phyloP scores from a whole-genome alignment of 2,888 invertebrate genomes.

The Encarsia formosa region DNA sequence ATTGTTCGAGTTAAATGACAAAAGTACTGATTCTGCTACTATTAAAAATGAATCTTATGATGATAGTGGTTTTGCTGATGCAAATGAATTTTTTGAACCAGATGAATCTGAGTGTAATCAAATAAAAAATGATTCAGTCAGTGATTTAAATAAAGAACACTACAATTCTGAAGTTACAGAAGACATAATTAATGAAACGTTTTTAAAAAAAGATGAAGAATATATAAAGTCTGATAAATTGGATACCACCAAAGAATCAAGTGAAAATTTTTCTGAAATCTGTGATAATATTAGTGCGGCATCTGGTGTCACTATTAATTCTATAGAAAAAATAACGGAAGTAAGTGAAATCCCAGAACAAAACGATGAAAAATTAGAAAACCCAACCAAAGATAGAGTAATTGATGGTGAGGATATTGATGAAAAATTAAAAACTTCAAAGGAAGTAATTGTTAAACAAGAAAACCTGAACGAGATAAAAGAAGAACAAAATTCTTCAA shows the following conservation, averaged over 20 bases:
- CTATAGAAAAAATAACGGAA: neutral
- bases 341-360: conserved; percentile 6
- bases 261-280: conserved; percentile 16
- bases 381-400: conserved; percentile 16
- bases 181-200: neutral
- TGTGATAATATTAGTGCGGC: conserved; percentile 21
- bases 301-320: conserved; percentile 4
- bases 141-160: too few relatives aligned
- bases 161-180: too few relatives aligned
- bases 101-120: too few relatives aligned
- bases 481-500: conserved; percentile 1
- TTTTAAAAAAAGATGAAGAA: neutral
- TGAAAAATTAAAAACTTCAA: conserved; percentile 3
- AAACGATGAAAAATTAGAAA: conserved; percentile 4
- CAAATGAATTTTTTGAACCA: conserved; percentile 1
- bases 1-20: too few relatives aligned
- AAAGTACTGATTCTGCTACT: neutral
- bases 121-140: too few relatives aligned
- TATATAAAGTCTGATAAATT: conserved; percentile 1
- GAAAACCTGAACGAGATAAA: neutral
- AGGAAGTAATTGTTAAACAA: neutral
- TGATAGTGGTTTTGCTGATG: conserved; percentile 8
- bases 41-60: neutral
- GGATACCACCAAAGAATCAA: conserved; percentile 20
- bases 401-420: conserved; percentile 1